Evolutionary conservation across 2,888 invertebrate species (phyloP).

Genomic region (Aphelenchoides bicaudatus): DNA sequence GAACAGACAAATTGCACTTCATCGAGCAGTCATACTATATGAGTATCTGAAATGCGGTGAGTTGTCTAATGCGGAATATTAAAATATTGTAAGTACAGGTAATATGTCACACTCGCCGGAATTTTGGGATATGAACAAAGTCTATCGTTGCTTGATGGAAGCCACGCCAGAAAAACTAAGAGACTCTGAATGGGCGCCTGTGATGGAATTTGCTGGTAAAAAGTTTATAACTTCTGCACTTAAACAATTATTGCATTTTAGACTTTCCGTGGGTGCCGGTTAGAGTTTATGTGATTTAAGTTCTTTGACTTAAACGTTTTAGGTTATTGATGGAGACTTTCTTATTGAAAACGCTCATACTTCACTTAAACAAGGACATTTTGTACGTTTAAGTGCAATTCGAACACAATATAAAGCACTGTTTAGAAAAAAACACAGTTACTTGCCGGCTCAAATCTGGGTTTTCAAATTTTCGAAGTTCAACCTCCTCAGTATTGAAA

Average conservation of each 20-base stretch:
- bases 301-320: no score
- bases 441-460: constrained; percentile 84
- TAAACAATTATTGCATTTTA: no score
- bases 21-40: constrained; percentile 35
- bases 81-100: no score
- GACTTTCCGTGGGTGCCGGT: constrained; percentile 71
- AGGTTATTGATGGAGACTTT: constrained; percentile 87
- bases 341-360: constrained; percentile 74
- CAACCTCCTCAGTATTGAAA: no score
- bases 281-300: no score
- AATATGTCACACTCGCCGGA: no score
- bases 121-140: constrained; percentile 64
- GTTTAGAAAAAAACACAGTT: constrained; percentile 84
- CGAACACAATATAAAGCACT: no score
- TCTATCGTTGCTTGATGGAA: constrained; percentile 74
- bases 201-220: constrained; percentile 63
- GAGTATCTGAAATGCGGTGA: constrained; percentile 45
- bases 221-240: no score
- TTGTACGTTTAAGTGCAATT: no score
- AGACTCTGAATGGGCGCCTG: constrained; percentile 57
- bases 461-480: no score
- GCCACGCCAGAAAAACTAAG: constrained; percentile 66
- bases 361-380: constrained; percentile 73
- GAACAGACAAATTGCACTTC: constrained; percentile 46
- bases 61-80: constrained; percentile 32